Evolutionary conservation across 2,888 invertebrate species (phyloP).

Genomic region (Trissonchulus latispiculum): DNA sequence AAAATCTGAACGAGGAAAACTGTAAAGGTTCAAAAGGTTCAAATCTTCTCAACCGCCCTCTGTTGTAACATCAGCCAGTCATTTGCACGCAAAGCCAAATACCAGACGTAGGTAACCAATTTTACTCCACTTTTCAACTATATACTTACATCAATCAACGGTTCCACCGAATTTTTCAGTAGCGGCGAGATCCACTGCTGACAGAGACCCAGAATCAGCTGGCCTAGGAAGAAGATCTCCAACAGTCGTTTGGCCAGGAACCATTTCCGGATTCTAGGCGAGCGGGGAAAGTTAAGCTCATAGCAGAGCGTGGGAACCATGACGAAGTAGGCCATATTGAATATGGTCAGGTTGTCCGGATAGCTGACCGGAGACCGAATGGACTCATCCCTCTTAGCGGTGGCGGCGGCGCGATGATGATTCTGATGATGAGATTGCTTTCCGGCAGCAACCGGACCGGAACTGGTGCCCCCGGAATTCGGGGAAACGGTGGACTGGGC

Average conservation of each 20-base stretch:
- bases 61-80: too few species aligned
- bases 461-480: too few species aligned
- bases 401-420: too few species aligned
- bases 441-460: too few species aligned
- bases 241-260: conserved; percentile 77
- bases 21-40: too few species aligned
- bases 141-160: conserved; percentile 60
- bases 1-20: too few species aligned
- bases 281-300: conserved; percentile 90
- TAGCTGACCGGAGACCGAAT: conserved; percentile 54
- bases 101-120: too few species aligned
- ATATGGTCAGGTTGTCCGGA: conserved; percentile 74
- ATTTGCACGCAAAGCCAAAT: too few species aligned
- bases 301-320: conserved; percentile 92
- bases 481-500: not conserved
- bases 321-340: conserved; percentile 81
- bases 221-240: conserved; percentile 58
- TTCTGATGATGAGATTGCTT: too few species aligned
- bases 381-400: too few species aligned
- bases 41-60: too few species aligned
- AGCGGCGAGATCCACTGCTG: conserved; percentile 98
- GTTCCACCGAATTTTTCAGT: conserved; percentile 80
- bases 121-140: too few species aligned
- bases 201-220: conserved; percentile 61
- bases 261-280: conserved; percentile 62